These are phyloP conservation scores for Metaphire vulgaris DNA, from an alignment of 1,140 invertebrate species.

Conservation along the genomic window DNA sequence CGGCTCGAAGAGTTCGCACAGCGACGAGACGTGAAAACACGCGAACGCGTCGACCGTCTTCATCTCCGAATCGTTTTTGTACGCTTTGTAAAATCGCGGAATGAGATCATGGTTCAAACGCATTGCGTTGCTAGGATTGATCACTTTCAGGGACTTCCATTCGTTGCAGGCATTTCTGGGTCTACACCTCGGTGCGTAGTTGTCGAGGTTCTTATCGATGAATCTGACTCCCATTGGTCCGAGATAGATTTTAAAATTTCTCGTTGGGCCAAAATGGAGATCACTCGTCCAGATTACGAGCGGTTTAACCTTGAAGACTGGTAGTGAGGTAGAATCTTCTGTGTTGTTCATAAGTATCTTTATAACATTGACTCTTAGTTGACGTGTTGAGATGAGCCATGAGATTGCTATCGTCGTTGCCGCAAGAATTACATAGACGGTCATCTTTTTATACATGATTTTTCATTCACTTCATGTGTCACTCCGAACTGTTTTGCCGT, in stretches of 20 bases:
- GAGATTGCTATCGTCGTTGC: too few relatives aligned
- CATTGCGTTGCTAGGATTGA: conserved; percentile 7
- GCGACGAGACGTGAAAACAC: conserved; percentile 29
- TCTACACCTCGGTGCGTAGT: neutral
- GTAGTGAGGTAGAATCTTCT: too few relatives aligned
- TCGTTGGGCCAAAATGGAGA: neutral
- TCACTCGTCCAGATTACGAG: neutral
- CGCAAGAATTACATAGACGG: too few relatives aligned
- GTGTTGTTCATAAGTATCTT: too few relatives aligned
- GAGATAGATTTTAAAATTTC: neutral
- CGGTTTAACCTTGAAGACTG: neutral
- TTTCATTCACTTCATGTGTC: too few relatives aligned
- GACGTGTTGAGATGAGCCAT: too few relatives aligned
- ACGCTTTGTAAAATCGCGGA: conserved; percentile 24
- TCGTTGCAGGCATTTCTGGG: neutral
- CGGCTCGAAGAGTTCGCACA: conserved; percentile 29
- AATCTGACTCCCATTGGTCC: neutral
- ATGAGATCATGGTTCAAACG: neutral
- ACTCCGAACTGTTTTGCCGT: too few relatives aligned
- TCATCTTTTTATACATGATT: too few relatives aligned
- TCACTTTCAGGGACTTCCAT: neutral
- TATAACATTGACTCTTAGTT: too few relatives aligned
- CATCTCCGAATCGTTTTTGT: conserved; percentile 29
- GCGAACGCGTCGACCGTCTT: conserved; percentile 24
- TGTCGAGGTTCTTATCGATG: neutral